Percentiles rank a stretch among this genome's conserved stretches.
phyloP scores from a whole-genome alignment of 30 jellyfish, hydroid and myxozoan genomes.

The Pelagia noctiluca region DNA sequence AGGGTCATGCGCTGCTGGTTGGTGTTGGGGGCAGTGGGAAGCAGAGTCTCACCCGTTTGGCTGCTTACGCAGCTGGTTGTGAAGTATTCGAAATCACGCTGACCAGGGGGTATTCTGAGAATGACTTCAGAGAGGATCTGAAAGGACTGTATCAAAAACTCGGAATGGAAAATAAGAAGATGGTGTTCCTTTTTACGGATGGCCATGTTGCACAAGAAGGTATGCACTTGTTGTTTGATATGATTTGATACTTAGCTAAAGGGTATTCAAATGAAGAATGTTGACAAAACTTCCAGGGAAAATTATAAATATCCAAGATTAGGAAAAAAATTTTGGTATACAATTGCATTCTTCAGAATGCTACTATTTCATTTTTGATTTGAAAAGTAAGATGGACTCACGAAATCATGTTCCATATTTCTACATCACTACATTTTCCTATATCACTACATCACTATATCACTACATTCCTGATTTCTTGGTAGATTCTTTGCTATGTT shows the following conservation, averaged over 20 bases:
- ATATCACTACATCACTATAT: too few species aligned
- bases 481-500: too few species aligned
- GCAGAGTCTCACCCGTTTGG: constrained; percentile 96
- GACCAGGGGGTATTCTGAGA: constrained; percentile 92
- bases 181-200: constrained; percentile 95
- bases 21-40: constrained; percentile 99
- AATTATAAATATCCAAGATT: too few species aligned
- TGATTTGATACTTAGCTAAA: neutral
- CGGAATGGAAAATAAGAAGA: constrained; percentile 90
- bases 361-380: too few species aligned
- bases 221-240: constrained; percentile 1
- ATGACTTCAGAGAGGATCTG: constrained; percentile 92
- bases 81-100: constrained; percentile 92
- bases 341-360: too few species aligned
- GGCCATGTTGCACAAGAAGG: constrained; percentile 99
- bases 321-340: too few species aligned
- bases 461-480: too few species aligned
- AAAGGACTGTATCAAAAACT: constrained; percentile 81
- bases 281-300: too few species aligned
- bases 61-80: constrained; percentile 99
- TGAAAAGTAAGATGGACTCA: too few species aligned
- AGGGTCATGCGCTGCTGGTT: constrained; percentile 95
- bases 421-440: too few species aligned
- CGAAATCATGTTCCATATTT: too few species aligned
- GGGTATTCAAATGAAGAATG: too few species aligned